Evolutionary conservation across 64 coral and sea anemone genomes (phyloP), one percentile per base, ranked within the genome.

Genomic region (Anthopleura sola): DNA sequence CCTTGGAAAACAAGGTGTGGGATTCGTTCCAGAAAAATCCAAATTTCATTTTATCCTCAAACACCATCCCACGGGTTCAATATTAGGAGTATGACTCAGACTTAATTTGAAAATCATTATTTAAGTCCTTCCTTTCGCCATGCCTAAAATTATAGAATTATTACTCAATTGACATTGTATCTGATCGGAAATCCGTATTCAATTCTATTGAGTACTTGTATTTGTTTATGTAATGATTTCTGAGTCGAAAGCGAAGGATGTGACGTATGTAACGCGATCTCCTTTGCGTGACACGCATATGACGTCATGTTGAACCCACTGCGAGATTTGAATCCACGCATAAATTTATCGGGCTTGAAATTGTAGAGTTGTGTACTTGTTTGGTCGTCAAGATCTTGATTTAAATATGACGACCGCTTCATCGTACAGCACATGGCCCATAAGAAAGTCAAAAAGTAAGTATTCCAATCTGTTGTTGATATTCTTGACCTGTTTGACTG

Each of bases 401-500:
- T 77, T 79, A 6, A 44, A 79, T 38, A 79, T 79, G 76, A 79
- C 76, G 76, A 44, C 34, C 66, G 0, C 66, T 71, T 71, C 66
- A 13, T 31, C 66, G 66, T 79, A 79, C 76, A 79, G 76, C 76
- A 79, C 76, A 48, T 79, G 76, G 76, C 76, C 76, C 36, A 79
- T 79, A 44, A 38, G 76, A 24, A 79, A 79, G 44, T 79, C 76
- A 9, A 79, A 79, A 79, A 79, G 76, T 79, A 79, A 79, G 76
- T 79, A 47, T 0, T 46, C 17, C 39, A 71, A 44, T 26, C 37
- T 79, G 18, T 79, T 2, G 38, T 13, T 79, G 76, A 44, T 44
- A 46, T 48, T 79, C 47, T 48, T 20, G 31, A 18, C 20, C 17
- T 16, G 8, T 79, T 44, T 79, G 76, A 44, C 21, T 79, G 39